A percentile compares a stretch with the other conserved stretches of the same genome.
phyloP scores from a whole-genome alignment of 2,888 invertebrate species.

The Antitype chi region DNA sequence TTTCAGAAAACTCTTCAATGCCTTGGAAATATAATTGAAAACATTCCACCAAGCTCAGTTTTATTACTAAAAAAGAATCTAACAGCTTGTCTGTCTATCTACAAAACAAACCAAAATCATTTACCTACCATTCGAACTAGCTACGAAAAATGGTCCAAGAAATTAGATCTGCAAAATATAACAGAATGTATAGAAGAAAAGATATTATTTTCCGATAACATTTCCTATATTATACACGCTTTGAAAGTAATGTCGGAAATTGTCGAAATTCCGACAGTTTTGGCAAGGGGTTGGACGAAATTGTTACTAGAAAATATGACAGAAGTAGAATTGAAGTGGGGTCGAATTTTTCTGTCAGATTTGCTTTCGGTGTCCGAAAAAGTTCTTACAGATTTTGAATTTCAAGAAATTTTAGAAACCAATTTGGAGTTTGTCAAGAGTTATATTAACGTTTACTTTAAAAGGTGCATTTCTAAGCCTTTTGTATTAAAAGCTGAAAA shows the following conservation, averaged over 20 bases:
- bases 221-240: conserved; percentile 48
- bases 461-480: conserved; percentile 35
- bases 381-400: conserved; percentile 58
- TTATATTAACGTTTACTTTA: conserved; percentile 61
- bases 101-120: conserved; percentile 50
- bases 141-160: conserved; percentile 62
- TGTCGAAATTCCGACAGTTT: background rate
- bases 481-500: conserved; percentile 16
- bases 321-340: conserved; percentile 26
- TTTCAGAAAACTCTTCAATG: conserved; percentile 73
- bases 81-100: conserved; percentile 57
- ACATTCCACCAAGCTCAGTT: conserved; percentile 60
- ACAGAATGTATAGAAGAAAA: conserved; percentile 66
- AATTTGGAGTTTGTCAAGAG: conserved; percentile 55
- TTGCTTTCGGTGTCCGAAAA: conserved; percentile 70
- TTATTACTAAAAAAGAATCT: conserved; percentile 60
- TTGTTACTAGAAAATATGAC: conserved; percentile 10
- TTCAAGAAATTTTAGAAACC: conserved; percentile 63
- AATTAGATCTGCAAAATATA: conserved; percentile 64
- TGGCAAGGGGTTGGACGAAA: conserved; percentile 29
- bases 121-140: conserved; percentile 16
- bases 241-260: conserved; percentile 64
- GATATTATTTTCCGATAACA: conserved; percentile 29
- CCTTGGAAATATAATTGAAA: conserved; percentile 64
- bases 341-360: conserved; percentile 62